Evolutionary conservation across 1,140 invertebrate species (phyloP), one percentile per base, ranked within the genome.

Genomic region (Drosophila pectinifera): DNA sequence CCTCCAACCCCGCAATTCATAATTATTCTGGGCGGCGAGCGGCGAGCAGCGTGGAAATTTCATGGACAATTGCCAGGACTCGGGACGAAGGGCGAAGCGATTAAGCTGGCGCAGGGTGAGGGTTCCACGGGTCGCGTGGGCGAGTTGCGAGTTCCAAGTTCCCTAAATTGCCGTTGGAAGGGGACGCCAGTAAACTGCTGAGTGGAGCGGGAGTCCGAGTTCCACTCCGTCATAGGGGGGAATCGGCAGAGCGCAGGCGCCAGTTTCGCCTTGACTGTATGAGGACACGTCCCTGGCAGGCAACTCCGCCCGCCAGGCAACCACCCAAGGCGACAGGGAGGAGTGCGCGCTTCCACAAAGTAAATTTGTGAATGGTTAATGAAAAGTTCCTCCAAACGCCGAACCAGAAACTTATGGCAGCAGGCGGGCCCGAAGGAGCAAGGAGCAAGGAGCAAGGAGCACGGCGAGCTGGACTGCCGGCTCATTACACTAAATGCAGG

Each of bases 361-460:
- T 74, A 89, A 89, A 89, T 89, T 89, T 89, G 84, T 89, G 85
- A 89, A 89, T 89, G 84, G 84, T 89, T 89, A 89, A 89, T 90
- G 84, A 88, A 88, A 88, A 88, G 80, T 80, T 89, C 26, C 62
- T 53, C 57, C 46, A 69, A 41, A 61, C 41, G 11, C 39, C 62
- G 24, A 68, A 59, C 39, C 34, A 53, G 55, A 43, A 59, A 36
- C n/a, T 34, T 36, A 36, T 53, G 49, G 31, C 49, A 36, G 34
- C 13, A 14, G 14, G 13, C 34, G 5, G 34, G 34, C 4, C 26
- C 6, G 26, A 26, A 4, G 34, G 28, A 49, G 26, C 11, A 28
- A 13, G 20, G 14, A 45, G 38, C 26, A 56, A 54, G 34, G 46
- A 45, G 26, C 11, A 28, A 13, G 20, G 14, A 45, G 38, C 26